Base-by-base conservation (phyloP, 2,113 vertebrate genomes). In the Tragelaphus buxtoni region DNA sequence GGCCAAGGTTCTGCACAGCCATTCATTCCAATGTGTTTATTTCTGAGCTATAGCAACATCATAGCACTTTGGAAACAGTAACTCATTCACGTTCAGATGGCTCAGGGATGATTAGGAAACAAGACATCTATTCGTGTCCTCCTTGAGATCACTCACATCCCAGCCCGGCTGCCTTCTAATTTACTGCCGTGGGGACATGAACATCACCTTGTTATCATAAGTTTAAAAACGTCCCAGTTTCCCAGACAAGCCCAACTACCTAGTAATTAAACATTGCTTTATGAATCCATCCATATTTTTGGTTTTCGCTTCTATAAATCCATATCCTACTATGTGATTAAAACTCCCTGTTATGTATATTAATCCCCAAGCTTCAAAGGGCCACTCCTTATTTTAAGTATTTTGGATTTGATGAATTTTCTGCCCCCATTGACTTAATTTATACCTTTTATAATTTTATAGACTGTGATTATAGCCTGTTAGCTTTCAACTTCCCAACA, bases 321-420 rank as follows among this genome's bases (percentile, higher is more conserved):
- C 58, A 5, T 24, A 39, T 47, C 60, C 51, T 56, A 82, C n/a
- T 30, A 56, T n/a, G 86, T 93, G 94, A 93, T 92, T 84, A 80
- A 91, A 94, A 60, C 10, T 60, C 53, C 56, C 32, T 12, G 5
- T 93, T 85, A 61, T 22, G 13, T 42, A 4, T 92, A 56, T 77
- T 81, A 95, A 91, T 81, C 61, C 72, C 76, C 42, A 51, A 4
- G 12, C 90, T 95, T 96, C 89, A 95, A 97, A 97, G 63, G n/a
- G 35, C 39, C 2, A 60, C 63, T n/a, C 55, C 39, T 69, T 35
- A 32, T 86, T 95, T 93, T 93, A 86, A 74, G 26, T 53, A 65
- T 93, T 69, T 93, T 60, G 82, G 24, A 60, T 83, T 63, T 80
- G 47, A 95, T 92, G 49, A 79, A 63, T 49, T 18, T 28, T 61